phyloP scores from a whole-genome alignment of 2,113 vertebrate species.

The Myiagra hebetior region DNA sequence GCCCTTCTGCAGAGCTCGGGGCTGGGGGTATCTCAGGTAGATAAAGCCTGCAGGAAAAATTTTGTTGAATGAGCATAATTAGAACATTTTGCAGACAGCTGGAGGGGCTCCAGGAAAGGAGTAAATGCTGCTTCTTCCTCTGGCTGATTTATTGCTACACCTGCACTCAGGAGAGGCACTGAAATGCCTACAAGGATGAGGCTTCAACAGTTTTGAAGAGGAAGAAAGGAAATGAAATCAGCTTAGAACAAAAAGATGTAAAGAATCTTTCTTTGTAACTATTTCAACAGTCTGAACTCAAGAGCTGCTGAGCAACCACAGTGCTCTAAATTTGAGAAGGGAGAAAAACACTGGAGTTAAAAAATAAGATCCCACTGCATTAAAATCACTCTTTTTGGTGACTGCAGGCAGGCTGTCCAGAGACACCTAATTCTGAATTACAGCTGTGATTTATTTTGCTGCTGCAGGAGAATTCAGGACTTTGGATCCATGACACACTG shows the following conservation, averaged over 20 bases:
- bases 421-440: neutral
- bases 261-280: neutral
- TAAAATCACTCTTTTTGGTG: neutral
- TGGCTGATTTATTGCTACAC: slow-evolving; percentile 30
- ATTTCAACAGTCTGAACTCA: neutral
- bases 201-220: neutral
- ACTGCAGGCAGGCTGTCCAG: neutral
- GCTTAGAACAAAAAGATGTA: neutral
- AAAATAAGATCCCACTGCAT: neutral
- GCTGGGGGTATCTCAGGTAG: neutral
- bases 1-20: neutral
- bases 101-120: neutral
- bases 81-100: neutral
- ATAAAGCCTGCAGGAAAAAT: neutral
- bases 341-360: neutral
- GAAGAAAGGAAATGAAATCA: neutral
- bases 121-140: neutral
- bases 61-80: neutral
- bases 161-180: neutral
- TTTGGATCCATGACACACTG: neutral
- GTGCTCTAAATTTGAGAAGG: neutral
- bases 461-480: neutral
- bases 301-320: neutral
- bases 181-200: neutral
- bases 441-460: neutral